These are phyloP conservation scores for Natrix natrix DNA, from an alignment of 2,797 vertebrate genomes.

Conservation along the genomic window DNA sequence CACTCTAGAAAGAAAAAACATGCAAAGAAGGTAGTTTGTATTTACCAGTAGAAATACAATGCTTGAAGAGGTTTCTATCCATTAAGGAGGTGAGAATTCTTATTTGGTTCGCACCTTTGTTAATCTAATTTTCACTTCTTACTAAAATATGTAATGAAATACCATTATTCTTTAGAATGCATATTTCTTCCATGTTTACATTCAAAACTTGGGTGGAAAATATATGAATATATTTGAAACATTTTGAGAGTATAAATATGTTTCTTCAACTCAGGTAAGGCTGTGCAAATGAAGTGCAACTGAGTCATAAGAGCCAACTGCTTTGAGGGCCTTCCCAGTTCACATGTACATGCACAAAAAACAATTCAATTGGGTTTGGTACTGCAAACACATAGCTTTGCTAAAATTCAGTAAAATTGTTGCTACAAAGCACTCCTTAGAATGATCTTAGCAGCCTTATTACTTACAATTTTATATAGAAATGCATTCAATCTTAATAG, in stretches of 20 bases:
- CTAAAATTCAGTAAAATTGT: neutral
- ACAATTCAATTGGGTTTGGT: neutral
- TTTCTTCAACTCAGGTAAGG: neutral
- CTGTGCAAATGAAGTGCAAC: neutral
- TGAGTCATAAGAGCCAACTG: neutral
- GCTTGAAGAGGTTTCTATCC: neutral
- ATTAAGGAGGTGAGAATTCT: neutral
- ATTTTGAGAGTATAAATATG: neutral
- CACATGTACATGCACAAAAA: neutral
- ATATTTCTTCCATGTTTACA: neutral
- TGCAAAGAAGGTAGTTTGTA: neutral
- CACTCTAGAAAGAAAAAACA: too few relatives aligned
- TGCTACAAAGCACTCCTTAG: neutral
- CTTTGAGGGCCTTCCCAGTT: neutral
- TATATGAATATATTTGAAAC: neutral
- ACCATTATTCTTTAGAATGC: neutral
- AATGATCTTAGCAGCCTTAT: neutral
- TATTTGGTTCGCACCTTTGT: neutral
- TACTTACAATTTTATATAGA: neutral
- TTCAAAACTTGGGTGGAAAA: neutral
- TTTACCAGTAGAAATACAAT: neutral
- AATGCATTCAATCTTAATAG: neutral
- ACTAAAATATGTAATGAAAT: neutral
- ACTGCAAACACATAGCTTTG: neutral
- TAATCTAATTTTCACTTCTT: neutral